These are phyloP conservation scores for Origma solitaria DNA, from an alignment of 2,113 vertebrate species.

Conservation along the genomic window DNA sequence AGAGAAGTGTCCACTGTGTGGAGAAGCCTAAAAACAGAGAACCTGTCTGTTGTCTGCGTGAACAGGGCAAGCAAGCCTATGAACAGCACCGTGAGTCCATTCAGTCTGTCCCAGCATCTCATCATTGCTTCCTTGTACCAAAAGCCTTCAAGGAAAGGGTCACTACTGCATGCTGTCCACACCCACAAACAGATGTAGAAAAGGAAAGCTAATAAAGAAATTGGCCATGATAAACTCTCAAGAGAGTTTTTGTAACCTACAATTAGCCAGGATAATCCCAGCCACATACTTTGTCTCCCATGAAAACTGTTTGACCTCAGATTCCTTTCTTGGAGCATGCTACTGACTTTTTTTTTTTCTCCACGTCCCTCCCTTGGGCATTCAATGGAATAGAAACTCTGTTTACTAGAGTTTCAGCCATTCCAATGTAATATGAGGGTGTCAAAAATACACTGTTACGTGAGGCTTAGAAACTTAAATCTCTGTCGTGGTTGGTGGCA, in stretches of 20 bases:
- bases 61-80: fast-evolving
- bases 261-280: neutral
- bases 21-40: neutral
- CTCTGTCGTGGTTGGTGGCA: neutral
- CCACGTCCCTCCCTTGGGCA: neutral
- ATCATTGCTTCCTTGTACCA: neutral
- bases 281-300: neutral
- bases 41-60: neutral
- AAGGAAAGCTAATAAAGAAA: neutral
- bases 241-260: neutral
- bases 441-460: neutral
- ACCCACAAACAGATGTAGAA: constrained; percentile 36
- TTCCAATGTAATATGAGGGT: neutral
- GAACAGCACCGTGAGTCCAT: neutral
- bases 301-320: neutral
- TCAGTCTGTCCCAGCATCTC: neutral
- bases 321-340: neutral
- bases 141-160: neutral
- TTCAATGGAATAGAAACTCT: neutral
- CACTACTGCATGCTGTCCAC: neutral
- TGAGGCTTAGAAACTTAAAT: neutral
- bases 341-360: neutral
- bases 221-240: neutral
- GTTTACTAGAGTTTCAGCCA: neutral
- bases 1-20: neutral